Percentiles rank a stretch among this genome's conserved stretches.
Conservation (phyloP, 2,113 vertebrate genomes). For the Phocoena sinus region DNA sequence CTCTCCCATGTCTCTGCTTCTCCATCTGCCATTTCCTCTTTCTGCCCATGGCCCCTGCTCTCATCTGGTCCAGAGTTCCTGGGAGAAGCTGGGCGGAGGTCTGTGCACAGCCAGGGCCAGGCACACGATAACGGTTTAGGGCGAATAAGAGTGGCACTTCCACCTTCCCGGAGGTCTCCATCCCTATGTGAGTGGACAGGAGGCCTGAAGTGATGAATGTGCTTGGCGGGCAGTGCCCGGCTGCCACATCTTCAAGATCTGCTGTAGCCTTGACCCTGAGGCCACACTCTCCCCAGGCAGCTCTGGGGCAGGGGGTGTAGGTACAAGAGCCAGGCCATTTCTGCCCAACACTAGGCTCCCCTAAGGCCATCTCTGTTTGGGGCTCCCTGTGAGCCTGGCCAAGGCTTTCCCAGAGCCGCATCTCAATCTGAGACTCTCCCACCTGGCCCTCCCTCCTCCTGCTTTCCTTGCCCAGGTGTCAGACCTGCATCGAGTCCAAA, state of each 20-base stretch:
- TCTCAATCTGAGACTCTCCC: not conserved
- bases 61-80: not conserved
- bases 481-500: rapidly evolving
- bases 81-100: not conserved
- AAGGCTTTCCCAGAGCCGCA: not conserved
- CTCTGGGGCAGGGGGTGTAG: too few species aligned
- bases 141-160: not conserved
- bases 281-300: not conserved
- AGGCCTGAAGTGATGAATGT: rapidly evolving
- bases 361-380: not conserved
- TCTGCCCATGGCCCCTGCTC: rapidly evolving
- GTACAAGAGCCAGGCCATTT: too few species aligned
- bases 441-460: not conserved
- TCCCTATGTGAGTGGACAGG: rapidly evolving
- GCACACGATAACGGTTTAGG: not conserved
- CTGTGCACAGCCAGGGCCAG: too few species aligned
- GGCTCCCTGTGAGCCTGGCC: not conserved
- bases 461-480: not conserved
- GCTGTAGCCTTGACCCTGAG: not conserved
- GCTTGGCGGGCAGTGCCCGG: too few species aligned
- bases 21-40: not conserved
- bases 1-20: not conserved
- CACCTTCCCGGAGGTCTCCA: rapidly evolving
- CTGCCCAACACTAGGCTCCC: rapidly evolving
- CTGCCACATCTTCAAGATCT: not conserved